Base-by-base conservation (phyloP, 2,888 invertebrate species). In the Mimachlamys varia region DNA sequence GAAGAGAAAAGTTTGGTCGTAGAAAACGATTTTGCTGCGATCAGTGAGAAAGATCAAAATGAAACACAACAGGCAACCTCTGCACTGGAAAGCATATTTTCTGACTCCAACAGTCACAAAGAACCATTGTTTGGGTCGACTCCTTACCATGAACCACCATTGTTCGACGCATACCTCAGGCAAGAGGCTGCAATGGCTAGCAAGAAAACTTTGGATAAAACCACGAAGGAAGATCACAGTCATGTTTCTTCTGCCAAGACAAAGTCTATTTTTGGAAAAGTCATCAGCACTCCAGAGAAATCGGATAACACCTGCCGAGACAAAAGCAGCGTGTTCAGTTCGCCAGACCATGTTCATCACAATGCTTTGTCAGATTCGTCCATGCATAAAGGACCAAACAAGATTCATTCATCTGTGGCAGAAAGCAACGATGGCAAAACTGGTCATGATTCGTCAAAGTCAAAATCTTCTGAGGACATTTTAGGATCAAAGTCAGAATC, bases 261-360 rank as follows among this genome's bases (percentile, higher is more conserved):
- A 12, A 76, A 76, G 27, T 76, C 76, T 58, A 17, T 58, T n/a
- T 58, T 22, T 76, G 33, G 76, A 22, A 76, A 76, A 76, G 33
- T 33, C 33, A 27, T 27, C 76, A 76, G 13, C 33, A 76, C 76
- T 76, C 33, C 33, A 1, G 76, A 76, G 76, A 76, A 76, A 76
- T 13, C 27, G 0, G 76, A 76, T 76, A 33, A 27, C 27, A 76
- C 76, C 27, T 13, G 33, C 2, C 12, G 17, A 13, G 76, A 76
- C 10, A 76, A 76, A 76, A 76, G 76, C 33, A 76, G 76, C 33
- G 22, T 76, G 76, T 76, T 76, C 33, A 76, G 76, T 76, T 76
- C 33, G 12, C 76, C 76, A 33, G 76, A 76, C 76, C 27, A 33
- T 76, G 7, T 27, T 10, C 76, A 27, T 33, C 76, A 27, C n/a